phyloP scores from a whole-genome alignment of 2,113 vertebrate species.

The Morone chrysops region DNA sequence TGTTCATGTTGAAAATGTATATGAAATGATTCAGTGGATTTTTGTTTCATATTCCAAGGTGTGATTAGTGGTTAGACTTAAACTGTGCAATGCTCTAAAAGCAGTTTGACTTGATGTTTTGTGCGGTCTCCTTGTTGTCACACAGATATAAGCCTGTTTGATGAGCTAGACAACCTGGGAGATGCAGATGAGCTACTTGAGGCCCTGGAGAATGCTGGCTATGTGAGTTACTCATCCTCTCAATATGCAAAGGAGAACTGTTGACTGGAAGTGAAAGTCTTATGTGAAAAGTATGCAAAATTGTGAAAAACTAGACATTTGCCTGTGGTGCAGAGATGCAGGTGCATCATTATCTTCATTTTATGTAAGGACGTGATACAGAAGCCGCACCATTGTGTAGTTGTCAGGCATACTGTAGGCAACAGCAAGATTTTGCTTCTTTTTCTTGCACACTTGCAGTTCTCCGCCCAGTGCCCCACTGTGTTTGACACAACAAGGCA shows the following conservation, averaged over 20 bases:
- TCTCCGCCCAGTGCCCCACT: neutral
- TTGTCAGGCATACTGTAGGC: neutral
- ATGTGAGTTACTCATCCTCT: slow-evolving; percentile 82
- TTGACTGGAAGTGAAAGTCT: neutral
- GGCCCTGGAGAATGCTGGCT: slow-evolving; percentile 77
- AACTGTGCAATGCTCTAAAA: neutral
- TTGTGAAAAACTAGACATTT: neutral
- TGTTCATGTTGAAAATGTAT: too few species aligned
- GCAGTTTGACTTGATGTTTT: neutral
- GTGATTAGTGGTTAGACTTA: neutral
- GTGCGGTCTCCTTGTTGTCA: neutral
- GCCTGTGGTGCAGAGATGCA: neutral
- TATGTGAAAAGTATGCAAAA: neutral
- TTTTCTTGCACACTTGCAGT: neutral
- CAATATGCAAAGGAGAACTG: neutral
- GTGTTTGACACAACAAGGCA: neutral
- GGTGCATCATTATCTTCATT: neutral
- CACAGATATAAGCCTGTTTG: slow-evolving; percentile 90
- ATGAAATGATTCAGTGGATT: too few species aligned
- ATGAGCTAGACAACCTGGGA: slow-evolving; percentile 88
- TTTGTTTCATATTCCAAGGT: too few species aligned
- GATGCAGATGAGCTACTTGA: slow-evolving; percentile 85
- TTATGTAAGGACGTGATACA: slow-evolving; percentile 4
- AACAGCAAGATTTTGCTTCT: neutral
- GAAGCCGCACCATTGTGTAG: neutral